Evolutionary conservation across 2,888 invertebrate genomes (phyloP).

Genomic region (Tethea ocularis): DNA sequence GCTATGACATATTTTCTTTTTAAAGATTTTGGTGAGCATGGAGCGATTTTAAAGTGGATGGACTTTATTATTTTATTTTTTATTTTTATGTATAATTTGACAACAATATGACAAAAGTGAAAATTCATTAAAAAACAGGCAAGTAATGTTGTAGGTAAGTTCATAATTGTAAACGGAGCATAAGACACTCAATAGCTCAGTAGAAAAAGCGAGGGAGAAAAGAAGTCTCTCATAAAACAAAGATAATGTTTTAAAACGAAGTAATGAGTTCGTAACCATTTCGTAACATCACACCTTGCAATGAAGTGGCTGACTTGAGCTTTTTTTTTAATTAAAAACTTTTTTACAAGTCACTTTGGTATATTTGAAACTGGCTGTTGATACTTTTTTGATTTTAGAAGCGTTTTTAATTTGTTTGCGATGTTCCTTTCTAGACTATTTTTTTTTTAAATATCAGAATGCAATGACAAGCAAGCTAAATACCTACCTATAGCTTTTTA

Average conservation of each 20-base stretch:
- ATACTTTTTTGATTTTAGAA: neutral
- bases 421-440: neutral
- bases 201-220: slow-evolving; percentile 23
- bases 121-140: neutral
- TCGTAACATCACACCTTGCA: slow-evolving; percentile 21
- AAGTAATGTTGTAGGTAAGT: slow-evolving; percentile 21
- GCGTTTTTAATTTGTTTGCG: neutral
- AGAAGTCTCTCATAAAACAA: slow-evolving; percentile 52
- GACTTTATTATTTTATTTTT: no score
- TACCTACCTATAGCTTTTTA: no score
- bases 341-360: slow-evolving; percentile 61
- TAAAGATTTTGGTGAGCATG: no score
- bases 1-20: no score
- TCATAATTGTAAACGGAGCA: slow-evolving; percentile 36
- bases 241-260: slow-evolving; percentile 33
- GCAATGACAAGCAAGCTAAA: no score
- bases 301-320: slow-evolving; percentile 17
- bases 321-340: slow-evolving; percentile 68
- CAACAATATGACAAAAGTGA: neutral
- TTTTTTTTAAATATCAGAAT: neutral
- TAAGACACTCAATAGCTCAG: slow-evolving; percentile 29
- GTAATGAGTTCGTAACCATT: slow-evolving; percentile 5
- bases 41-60: no score
- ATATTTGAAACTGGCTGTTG: slow-evolving; percentile 26
- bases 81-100: no score